These are phyloP conservation scores for Zosterops borbonicus DNA, from an alignment of 2,113 vertebrate species.

Conservation along the genomic window DNA sequence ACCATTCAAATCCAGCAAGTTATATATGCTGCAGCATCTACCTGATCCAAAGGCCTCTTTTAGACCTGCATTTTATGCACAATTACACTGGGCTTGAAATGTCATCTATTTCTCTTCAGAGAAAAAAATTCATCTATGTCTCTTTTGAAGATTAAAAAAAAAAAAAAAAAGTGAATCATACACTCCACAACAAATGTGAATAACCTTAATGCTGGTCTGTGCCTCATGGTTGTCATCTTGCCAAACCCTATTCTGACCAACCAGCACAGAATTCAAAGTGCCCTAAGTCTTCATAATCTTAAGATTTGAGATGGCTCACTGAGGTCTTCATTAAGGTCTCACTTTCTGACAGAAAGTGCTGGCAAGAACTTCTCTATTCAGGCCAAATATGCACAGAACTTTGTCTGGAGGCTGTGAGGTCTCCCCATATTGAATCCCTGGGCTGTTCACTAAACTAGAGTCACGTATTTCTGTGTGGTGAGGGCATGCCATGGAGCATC, in stretches of 20 bases:
- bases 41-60: background rate
- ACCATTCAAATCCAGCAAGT: background rate
- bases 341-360: background rate
- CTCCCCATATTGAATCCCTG: background rate
- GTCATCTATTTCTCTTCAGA: background rate
- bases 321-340: background rate
- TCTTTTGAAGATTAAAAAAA: background rate
- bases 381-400: background rate
- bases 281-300: background rate
- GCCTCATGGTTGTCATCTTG: background rate
- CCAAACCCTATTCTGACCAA: background rate
- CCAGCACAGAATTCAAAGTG: background rate
- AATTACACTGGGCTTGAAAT: background rate
- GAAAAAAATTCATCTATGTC: background rate
- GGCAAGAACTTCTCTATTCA: background rate
- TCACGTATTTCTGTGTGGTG: slow-evolving; percentile 33
- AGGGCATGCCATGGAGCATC: background rate
- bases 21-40: background rate
- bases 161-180: background rate
- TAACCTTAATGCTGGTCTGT: background rate
- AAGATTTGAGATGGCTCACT: background rate
- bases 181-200: background rate
- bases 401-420: background rate
- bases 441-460: background rate
- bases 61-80: background rate